Evolutionary conservation across 2,888 invertebrate species (phyloP).

Genomic region (Xylocampa areola): DNA sequence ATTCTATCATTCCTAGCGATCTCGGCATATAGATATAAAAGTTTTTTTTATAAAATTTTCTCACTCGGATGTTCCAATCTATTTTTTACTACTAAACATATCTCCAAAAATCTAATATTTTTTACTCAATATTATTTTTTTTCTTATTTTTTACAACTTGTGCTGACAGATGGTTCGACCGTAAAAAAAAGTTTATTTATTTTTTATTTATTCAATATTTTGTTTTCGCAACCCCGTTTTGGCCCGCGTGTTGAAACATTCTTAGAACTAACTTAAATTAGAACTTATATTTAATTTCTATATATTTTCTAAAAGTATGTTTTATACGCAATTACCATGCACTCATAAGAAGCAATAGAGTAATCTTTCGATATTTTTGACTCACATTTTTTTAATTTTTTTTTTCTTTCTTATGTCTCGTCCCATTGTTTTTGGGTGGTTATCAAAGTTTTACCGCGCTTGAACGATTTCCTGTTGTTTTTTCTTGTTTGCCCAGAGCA

Average conservation of each 20-base stretch:
- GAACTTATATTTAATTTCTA: slow-evolving; percentile 67
- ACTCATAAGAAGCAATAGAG: slow-evolving; percentile 82
- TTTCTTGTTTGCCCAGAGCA: slow-evolving; percentile 15
- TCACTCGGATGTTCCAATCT: slow-evolving; percentile 62
- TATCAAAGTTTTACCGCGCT: slow-evolving; percentile 54
- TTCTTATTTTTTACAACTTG: slow-evolving; percentile 68
- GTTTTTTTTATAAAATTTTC: slow-evolving; percentile 61
- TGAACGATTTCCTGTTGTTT: slow-evolving; percentile 47
- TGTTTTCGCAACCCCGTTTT: slow-evolving; percentile 78
- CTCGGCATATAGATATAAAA: slow-evolving; percentile 60
- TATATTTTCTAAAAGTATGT: slow-evolving; percentile 83
- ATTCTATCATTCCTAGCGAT: slow-evolving; percentile 52
- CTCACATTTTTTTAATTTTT: slow-evolving; percentile 82
- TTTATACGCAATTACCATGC: slow-evolving; percentile 74
- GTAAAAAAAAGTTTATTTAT: slow-evolving; percentile 60
- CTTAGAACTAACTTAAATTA: slow-evolving; percentile 66
- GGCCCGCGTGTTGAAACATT: slow-evolving; percentile 85
- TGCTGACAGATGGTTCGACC: slow-evolving; percentile 81
- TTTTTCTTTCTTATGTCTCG: slow-evolving; percentile 63
- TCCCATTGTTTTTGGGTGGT: slow-evolving; percentile 43
- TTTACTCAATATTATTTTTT: slow-evolving; percentile 79
- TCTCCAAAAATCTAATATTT: slow-evolving; percentile 87
- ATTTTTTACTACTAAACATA: slow-evolving; percentile 85
- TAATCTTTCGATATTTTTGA: slow-evolving; percentile 78
- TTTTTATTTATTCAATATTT: slow-evolving; percentile 51